Conservation (phyloP, 2,797 vertebrate genomes). For the Girardinus metallicus region DNA sequence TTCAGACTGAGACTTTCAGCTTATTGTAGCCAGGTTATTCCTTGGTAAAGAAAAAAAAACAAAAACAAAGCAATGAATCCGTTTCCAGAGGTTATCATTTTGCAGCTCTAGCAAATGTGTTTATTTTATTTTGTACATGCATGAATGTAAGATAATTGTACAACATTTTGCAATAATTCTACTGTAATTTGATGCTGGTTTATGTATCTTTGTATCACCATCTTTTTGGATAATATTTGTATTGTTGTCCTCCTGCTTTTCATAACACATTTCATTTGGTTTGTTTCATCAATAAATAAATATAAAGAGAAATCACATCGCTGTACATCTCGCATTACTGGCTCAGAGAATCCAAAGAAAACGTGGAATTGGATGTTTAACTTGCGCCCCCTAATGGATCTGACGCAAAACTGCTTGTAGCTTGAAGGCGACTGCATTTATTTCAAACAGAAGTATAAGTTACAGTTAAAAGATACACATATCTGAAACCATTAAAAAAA, state of each 20-base stretch:
- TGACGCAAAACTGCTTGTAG: background rate
- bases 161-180: slow-evolving; percentile 49
- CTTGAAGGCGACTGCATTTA: slow-evolving; percentile 35
- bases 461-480: slow-evolving; percentile 35
- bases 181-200: slow-evolving; percentile 62
- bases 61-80: background rate
- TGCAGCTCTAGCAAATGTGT: slow-evolving; percentile 56
- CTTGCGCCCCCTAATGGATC: slow-evolving; percentile 36
- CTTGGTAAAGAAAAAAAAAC: slow-evolving; percentile 5
- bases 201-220: slow-evolving; percentile 49
- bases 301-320: slow-evolving; percentile 43
- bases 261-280: slow-evolving; percentile 49
- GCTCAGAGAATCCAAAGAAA: background rate
- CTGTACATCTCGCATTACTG: slow-evolving; percentile 15
- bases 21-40: background rate
- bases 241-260: slow-evolving; percentile 66
- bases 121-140: slow-evolving; percentile 64
- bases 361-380: background rate
- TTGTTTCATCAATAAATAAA: slow-evolving; percentile 46
- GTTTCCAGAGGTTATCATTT: slow-evolving; percentile 39
- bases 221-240: slow-evolving; percentile 36
- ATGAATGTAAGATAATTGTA: slow-evolving; percentile 69
- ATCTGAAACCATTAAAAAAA: slow-evolving; percentile 24
- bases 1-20: background rate
- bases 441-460: slow-evolving; percentile 45